Evolutionary conservation across 2,113 vertebrate genomes (phyloP).

Genomic region (Pyrgilauda ruficollis): DNA sequence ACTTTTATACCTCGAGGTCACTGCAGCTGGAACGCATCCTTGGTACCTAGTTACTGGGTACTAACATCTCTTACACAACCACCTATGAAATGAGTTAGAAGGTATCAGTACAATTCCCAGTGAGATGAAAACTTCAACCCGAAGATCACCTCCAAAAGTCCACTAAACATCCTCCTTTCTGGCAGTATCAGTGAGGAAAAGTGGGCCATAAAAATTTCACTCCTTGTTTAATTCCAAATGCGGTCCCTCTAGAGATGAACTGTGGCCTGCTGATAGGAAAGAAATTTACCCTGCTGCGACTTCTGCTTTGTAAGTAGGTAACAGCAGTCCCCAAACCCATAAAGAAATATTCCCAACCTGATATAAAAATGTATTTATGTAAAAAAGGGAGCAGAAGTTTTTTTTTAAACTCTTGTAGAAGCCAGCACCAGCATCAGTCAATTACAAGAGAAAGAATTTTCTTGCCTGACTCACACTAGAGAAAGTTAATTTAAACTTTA

Average conservation of each 20-base stretch:
- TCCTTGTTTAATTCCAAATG: conserved; percentile 39
- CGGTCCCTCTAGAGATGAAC: conserved; percentile 32
- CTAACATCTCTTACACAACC: neutral
- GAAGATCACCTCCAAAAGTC: neutral
- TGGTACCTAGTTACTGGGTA: neutral
- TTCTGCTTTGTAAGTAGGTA: conserved; percentile 34
- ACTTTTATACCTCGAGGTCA: neutral
- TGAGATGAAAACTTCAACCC: neutral
- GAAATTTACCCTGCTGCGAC: conserved; percentile 39
- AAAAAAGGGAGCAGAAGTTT: neutral
- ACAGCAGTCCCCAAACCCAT: conserved; percentile 23
- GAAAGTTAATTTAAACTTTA: conserved; percentile 71
- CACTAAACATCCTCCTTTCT: neutral
- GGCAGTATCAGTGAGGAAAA: neutral
- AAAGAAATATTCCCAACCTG: conserved; percentile 34
- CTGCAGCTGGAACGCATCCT: neutral
- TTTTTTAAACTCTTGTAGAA: neutral
- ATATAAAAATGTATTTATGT: conserved; percentile 50
- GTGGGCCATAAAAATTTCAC: conserved; percentile 3
- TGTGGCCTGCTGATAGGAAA: conserved; percentile 29
- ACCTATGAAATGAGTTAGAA: neutral
- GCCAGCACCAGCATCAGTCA: neutral
- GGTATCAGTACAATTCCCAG: neutral
- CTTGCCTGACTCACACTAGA: neutral
- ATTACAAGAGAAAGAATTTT: conserved; percentile 33